Base-by-base conservation (phyloP, 23 tunicate genomes). In the Phallusia fumigata region DNA sequence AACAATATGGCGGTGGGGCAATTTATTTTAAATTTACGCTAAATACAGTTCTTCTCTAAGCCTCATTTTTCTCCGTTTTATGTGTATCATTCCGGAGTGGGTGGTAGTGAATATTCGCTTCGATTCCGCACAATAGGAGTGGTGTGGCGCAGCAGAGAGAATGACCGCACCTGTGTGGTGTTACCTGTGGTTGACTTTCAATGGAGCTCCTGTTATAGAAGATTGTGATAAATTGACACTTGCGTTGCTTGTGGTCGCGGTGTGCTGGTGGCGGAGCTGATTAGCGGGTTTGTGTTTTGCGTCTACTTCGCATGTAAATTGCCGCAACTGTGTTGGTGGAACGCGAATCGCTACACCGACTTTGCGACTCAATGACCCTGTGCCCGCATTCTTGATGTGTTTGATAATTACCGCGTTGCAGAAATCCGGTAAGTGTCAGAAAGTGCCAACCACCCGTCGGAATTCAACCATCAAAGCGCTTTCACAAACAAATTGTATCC, bases 371-470 rank as follows among this genome's bases (percentile, higher is more conserved):
- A 16, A 58, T 58, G 69, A 58, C 8, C 26, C 3, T 22, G 5
- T 58, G 69, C 3, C 28, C 69, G 69, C 69, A 24, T 24, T 24
- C 69, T 58, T 21, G 28, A 22, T 58, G 8, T 58, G 16, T 21
- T 58, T 58, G 26, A 24, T 58, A 58, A 58, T 58, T 21, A 13
- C 69, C 69, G 69, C 69, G 28, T 58, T 58, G 26, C 3, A 11
- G 69, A 58, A 22, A 58, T 58, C 69, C 69, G 69, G 69, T 24
- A 58, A 58, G 69, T 58, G 28, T 22, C 69, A 24, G 26, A 58
- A 58, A 58, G 69, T 58, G 69, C 69, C 16, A 24, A 24, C 28
- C 69, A 58, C 69, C 28, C 69, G 69, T 58, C 69, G 69, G 69
- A 58, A 58, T 58, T 58, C 28, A 24, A 3, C 69, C 28, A 58